Base-by-base conservation (phyloP, 2,113 vertebrate genomes). In the Elgaria multicarinata region DNA sequence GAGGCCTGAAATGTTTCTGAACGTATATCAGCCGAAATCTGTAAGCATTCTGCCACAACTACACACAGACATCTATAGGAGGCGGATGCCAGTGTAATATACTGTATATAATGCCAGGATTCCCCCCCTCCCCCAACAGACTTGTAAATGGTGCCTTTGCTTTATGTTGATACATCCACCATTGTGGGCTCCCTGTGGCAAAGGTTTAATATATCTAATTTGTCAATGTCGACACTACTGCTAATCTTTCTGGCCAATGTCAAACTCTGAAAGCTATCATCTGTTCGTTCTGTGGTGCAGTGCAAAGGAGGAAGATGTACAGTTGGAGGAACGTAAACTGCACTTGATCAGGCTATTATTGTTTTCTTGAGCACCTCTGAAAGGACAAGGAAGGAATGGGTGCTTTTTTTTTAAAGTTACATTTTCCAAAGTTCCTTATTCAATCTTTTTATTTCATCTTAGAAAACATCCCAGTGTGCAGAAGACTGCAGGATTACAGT, bases 241-340 rank as follows among this genome's bases (percentile, higher is more conserved):
- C 91, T 98, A 97, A 97, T 97, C 96, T 98, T 96, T 96, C 95
- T 86, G 89, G 95, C 94, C 84, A 96, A 94, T 95, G 93, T 96
- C 95, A 93, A 94, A 93, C 77, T 81, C 88, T 90, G 89, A 93
- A 96, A 93, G 84, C 92, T 89, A 93, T 90, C 50, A 93, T 95
- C 85, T 91, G 90, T 97, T 97, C 94, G 96, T 97, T 95, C 93
- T 67, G 85, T 64, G 74, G 20, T 74, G 83, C 87, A 89, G 22
- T 76, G 55, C 86, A 84, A n/a, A 24, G 33, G 7, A n/a, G 79
- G 87, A 92, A 74, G 0, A 91, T 85, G 3, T 79, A 76, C 1
- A 83, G 28, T 22, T 75, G 42, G 24, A 87, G 22, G 76, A 76
- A 91, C n/a, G 0, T 72, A 79, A 89, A 87, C 79, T 88, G 4